Evolutionary conservation across 2,113 vertebrate species (phyloP).

Genomic region (Paraplagusia blochii): DNA sequence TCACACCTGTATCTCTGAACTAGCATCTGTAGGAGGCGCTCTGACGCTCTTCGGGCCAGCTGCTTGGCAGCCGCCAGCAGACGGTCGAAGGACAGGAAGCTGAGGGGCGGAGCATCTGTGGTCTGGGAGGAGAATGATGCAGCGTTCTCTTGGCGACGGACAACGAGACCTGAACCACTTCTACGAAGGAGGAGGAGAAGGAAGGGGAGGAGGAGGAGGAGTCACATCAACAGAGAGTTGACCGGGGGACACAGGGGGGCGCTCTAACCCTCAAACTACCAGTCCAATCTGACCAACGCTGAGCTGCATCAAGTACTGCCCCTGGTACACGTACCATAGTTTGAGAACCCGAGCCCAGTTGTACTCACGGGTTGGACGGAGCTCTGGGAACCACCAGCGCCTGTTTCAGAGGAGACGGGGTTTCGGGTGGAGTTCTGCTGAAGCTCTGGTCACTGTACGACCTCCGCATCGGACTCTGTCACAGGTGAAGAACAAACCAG

Average conservation of each 20-base stretch:
- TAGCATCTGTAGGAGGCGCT: constrained; percentile 61
- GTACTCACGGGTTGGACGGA: constrained; percentile 51
- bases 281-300: no score
- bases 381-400: constrained; percentile 9
- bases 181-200: neutral
- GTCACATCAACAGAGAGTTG: neutral
- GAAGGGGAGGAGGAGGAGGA: neutral
- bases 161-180: neutral
- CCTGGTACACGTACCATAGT: no score
- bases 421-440: constrained; percentile 49
- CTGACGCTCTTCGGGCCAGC: constrained; percentile 60
- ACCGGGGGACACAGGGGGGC: neutral
- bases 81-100: constrained; percentile 45
- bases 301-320: no score
- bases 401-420: constrained; percentile 43
- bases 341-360: no score
- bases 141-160: neutral
- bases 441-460: constrained; percentile 68
- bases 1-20: constrained; percentile 61
- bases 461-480: constrained; percentile 65
- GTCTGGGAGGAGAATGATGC: neutral
- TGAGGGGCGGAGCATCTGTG: constrained; percentile 13
- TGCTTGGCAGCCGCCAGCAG: constrained; percentile 49
- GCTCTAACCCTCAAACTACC: neutral
- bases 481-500: neutral